Base-by-base conservation (phyloP, 2,888 invertebrate species). In the Drosophila pseudotakahashii region DNA sequence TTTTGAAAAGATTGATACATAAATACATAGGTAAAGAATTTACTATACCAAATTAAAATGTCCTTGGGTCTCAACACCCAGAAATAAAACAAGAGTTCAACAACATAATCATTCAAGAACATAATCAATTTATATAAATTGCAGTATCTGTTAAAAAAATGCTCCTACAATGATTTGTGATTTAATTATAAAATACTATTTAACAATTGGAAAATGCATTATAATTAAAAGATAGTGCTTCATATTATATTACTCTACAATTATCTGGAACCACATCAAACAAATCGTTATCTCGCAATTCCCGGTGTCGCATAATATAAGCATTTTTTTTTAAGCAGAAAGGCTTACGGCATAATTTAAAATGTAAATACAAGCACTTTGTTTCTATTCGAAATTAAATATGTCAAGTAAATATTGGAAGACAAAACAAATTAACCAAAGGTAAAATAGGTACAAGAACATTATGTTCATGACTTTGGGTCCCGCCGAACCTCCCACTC, bases 401-500 rank as follows among this genome's bases (percentile, higher is more conserved):
- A 10, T 2, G 32, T 11, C 9, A 14, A 14, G n/a, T 14, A 39
- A 7, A 39, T 9, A 14, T 39, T 39, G 7, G 1, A 14, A 14
- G 9, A 14, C 39, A 39, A 39, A 39, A 7, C n/a, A 39, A 9
- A 14, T 7, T 6, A 14, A 7, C 14, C 14, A 4, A 2, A 41
- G 16, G 41, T 34, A 34, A 34, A 34, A 34, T 41, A 41, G 16
- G 4, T 41, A 10, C 4, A 26, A 26, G 2, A 16, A 16, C 47
- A 30, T 30, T 30, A 30, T 30, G 30, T 26, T 26, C 5, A 26
- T 26, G 6, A 5, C 26, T 26, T 6, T 26, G 6, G 6, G 26
- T 2, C 26, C 6, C 26, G 2, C 26, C 26, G 10, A 26, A 23
- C 34, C 16, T n/a, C 11, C 10, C 10, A 61, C 81, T 76, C 93